These are phyloP conservation scores for Salticus scenicus DNA, from an alignment of 2,888 invertebrate species.

Conservation along the genomic window DNA sequence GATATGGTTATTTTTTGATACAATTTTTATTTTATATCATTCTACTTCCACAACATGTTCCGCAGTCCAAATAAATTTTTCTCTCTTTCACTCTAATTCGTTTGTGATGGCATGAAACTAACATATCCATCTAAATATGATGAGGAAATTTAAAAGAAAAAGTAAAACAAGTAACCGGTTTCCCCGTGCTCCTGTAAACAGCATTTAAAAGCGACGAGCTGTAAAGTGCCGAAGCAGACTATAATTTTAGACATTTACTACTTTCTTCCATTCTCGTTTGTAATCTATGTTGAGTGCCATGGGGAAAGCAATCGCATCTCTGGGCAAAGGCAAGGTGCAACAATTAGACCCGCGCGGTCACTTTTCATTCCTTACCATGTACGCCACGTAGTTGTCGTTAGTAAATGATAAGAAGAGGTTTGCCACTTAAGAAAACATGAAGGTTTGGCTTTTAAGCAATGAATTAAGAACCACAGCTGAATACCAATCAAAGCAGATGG, in stretches of 20 bases:
- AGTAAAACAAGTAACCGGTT: not conserved
- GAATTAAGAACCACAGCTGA: slow-evolving; percentile 38
- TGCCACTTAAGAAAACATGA: slow-evolving; percentile 52
- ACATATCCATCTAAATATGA: not conserved
- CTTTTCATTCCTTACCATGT: slow-evolving; percentile 49
- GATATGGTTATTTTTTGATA: too few species aligned
- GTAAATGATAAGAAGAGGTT: slow-evolving; percentile 35
- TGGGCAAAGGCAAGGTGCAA: slow-evolving; percentile 5
- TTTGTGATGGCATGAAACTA: not conserved
- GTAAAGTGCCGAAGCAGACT: slow-evolving; percentile 40
- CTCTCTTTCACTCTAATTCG: not conserved
- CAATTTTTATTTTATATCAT: too few species aligned
- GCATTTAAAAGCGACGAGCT: slow-evolving; percentile 62
- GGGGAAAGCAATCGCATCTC: slow-evolving; percentile 26
- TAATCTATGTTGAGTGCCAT: slow-evolving; percentile 26
- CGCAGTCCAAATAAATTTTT: too few species aligned
- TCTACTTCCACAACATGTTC: too few species aligned
- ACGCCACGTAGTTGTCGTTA: slow-evolving; percentile 54
- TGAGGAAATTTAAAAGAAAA: not conserved
- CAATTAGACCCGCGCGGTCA: slow-evolving; percentile 32
- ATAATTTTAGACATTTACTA: slow-evolving; percentile 46
- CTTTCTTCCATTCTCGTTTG: slow-evolving; percentile 9
- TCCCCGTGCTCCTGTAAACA: not conserved
- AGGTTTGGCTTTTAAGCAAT: slow-evolving; percentile 34
- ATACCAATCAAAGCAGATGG: slow-evolving; percentile 36